A percentile compares a stretch with the other conserved stretches of the same genome.
Conservation (phyloP, 1,140 invertebrate genomes). For the Bombus consobrinus region DNA sequence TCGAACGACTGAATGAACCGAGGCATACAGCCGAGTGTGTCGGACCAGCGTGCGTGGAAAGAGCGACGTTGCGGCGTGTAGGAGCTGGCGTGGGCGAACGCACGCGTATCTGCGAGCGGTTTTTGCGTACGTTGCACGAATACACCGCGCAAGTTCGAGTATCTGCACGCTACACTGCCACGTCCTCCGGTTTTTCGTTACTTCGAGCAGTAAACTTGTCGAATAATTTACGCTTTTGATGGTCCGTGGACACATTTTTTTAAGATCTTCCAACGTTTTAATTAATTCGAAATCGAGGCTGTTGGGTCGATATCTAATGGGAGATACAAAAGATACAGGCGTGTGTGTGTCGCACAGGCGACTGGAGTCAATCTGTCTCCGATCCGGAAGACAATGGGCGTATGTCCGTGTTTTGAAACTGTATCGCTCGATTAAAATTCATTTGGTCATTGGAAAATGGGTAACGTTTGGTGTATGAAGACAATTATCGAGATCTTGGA, state of each 20-base stretch:
- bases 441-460: neutral
- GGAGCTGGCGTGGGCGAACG: constrained; percentile 67
- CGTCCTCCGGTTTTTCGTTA: neutral
- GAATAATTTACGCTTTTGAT: neutral
- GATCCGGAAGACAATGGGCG: neutral
- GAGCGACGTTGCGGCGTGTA: constrained; percentile 52
- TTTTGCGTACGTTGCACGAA: constrained; percentile 5
- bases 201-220: neutral
- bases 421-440: neutral
- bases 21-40: constrained; percentile 27
- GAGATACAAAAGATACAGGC: neutral
- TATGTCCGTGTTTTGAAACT: neutral
- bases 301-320: neutral
- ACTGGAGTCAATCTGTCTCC: constrained; percentile 19
- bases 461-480: too few relatives aligned
- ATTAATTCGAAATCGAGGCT: constrained; percentile 7
- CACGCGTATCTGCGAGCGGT: constrained; percentile 20
- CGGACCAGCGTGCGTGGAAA: constrained; percentile 40
- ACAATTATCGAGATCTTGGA: too few relatives aligned
- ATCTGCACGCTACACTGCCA: neutral
- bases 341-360: neutral
- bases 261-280: neutral
- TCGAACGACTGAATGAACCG: constrained; percentile 68
- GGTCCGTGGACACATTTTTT: neutral
- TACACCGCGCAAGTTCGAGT: neutral